phyloP scores from a whole-genome alignment of 2,797 vertebrate genomes.

The Enteromius thamalakanensis region DNA sequence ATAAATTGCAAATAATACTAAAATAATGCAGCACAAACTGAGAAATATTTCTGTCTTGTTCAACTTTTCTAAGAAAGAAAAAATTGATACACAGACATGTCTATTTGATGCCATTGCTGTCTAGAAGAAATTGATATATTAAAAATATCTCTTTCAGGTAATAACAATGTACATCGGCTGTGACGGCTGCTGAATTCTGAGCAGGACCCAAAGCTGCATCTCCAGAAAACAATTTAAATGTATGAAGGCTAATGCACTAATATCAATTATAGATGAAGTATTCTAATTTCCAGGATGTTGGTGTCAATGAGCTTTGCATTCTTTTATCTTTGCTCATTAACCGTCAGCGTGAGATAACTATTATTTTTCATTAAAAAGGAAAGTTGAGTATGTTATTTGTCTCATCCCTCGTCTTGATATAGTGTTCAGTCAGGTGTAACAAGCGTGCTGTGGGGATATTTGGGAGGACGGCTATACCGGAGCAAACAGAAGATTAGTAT shows the following conservation, averaged over 20 bases:
- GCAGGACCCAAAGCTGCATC: slow-evolving; percentile 29
- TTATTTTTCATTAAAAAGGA: slow-evolving; percentile 62
- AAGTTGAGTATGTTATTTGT: slow-evolving; percentile 59
- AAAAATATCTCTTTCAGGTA: not conserved
- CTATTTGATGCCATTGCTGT: not conserved
- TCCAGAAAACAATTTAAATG: slow-evolving; percentile 51
- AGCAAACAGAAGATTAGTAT: slow-evolving; percentile 43
- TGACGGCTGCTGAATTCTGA: slow-evolving; percentile 28
- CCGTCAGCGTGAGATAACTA: slow-evolving; percentile 52
- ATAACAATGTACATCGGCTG: not conserved
- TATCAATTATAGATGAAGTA: slow-evolving; percentile 59
- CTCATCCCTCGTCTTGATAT: slow-evolving; percentile 53
- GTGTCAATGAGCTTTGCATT: slow-evolving; percentile 50
- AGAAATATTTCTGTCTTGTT: not conserved
- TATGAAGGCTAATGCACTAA: slow-evolving; percentile 56
- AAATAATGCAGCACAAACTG: not conserved
- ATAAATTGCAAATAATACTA: not conserved
- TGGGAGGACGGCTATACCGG: slow-evolving; percentile 27
- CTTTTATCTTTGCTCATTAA: slow-evolving; percentile 61
- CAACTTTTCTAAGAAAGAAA: not conserved
- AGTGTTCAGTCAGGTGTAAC: slow-evolving; percentile 57
- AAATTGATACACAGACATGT: not conserved
- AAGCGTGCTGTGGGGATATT: slow-evolving; percentile 29
- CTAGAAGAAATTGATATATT: not conserved
- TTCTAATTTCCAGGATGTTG: slow-evolving; percentile 55